phyloP scores from a whole-genome alignment of 2,888 invertebrate genomes.

The Lasioglossum zephyrum region DNA sequence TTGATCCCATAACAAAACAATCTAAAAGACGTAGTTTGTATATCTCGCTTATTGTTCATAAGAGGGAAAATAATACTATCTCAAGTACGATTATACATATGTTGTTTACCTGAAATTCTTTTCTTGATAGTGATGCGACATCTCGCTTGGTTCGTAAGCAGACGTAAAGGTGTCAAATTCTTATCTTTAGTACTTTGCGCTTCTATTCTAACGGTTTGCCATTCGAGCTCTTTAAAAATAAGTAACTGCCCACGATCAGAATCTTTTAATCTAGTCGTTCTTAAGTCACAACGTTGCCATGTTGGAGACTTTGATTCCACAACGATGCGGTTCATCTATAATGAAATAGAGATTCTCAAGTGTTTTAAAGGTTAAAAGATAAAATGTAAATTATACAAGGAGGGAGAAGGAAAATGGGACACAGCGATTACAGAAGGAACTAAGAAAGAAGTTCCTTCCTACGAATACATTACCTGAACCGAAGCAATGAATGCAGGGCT shows the following conservation, averaged over 20 bases:
- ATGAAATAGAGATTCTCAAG: constrained; percentile 17
- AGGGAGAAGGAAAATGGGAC: not conserved
- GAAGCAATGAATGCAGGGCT: constrained; percentile 98
- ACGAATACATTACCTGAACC: constrained; percentile 90
- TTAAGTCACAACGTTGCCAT: constrained; percentile 94
- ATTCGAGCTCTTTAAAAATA: constrained; percentile 98
- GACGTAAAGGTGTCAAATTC: constrained; percentile 93
- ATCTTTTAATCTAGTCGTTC: constrained; percentile 96
- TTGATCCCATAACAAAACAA: constrained; percentile 96
- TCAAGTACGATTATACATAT: not conserved
- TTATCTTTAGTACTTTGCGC: constrained; percentile 93
- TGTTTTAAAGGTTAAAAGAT: not conserved
- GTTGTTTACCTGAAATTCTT: constrained; percentile 89
- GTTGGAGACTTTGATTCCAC: constrained; percentile 97
- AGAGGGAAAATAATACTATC: not conserved
- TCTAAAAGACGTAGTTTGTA: constrained; percentile 86
- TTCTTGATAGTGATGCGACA: constrained; percentile 98
- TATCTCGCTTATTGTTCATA: not conserved
- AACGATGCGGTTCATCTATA: constrained; percentile 91
- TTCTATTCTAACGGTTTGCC: constrained; percentile 98
- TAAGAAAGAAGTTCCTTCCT: not conserved
- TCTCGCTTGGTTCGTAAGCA: constrained; percentile 96
- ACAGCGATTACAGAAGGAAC: not conserved
- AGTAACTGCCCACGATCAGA: constrained; percentile 94
- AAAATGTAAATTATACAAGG: not conserved